Percentiles rank a stretch among this genome's conserved stretches.
Conservation (phyloP, 2,113 vertebrate genomes). For the Sorex araneus region DNA sequence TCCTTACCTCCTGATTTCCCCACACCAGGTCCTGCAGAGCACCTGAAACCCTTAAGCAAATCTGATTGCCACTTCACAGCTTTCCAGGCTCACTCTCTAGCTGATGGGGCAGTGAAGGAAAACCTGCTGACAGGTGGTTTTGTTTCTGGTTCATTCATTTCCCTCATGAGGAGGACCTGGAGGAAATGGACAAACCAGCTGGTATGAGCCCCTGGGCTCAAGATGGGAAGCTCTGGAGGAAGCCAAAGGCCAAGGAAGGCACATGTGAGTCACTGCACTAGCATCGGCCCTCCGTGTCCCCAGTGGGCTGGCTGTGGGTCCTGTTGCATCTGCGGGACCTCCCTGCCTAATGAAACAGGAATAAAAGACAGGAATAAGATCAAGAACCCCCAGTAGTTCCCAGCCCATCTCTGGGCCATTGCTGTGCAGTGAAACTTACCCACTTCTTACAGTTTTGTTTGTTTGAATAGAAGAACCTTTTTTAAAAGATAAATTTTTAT, state of each 20-base stretch:
- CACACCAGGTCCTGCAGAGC: background rate
- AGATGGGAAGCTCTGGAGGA: background rate
- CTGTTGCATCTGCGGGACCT: background rate
- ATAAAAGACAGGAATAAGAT: conserved; percentile 2
- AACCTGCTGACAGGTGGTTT: background rate
- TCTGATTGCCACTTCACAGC: background rate
- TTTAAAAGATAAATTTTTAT: conserved; percentile 80
- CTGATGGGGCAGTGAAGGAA: background rate
- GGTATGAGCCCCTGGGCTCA: background rate
- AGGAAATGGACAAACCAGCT: background rate
- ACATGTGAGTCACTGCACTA: conserved; percentile 8
- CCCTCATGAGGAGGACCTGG: background rate
- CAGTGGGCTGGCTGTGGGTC: background rate
- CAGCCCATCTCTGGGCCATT: conserved; percentile 74
- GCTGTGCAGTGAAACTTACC: conserved; percentile 70
- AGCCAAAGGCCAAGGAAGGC: background rate
- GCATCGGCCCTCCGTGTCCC: background rate
- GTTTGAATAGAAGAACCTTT: conserved; percentile 82
- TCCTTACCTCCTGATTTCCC: background rate
- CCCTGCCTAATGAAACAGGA: background rate
- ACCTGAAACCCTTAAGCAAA: background rate
- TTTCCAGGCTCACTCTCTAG: conserved; percentile 22
- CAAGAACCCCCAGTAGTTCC: background rate
- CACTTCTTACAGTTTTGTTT: conserved; percentile 82
- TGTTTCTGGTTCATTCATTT: background rate